A percentile compares a stretch with the other conserved stretches of the same genome.
phyloP scores from a whole-genome alignment of 1,140 invertebrate genomes.

The Neodiprion pinetum region DNA sequence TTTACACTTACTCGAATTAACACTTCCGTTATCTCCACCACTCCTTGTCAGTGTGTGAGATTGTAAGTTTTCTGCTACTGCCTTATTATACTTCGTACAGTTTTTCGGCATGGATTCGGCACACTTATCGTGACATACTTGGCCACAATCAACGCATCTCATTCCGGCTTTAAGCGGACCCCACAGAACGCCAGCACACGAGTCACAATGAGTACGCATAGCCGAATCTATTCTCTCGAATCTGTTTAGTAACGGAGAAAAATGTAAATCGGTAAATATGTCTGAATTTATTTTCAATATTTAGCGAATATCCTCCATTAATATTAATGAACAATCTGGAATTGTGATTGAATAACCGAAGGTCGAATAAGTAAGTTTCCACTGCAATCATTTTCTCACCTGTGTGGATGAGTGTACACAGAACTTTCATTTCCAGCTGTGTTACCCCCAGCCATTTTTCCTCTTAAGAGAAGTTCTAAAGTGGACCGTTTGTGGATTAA shows the following conservation, averaged over 20 bases:
- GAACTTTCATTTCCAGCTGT: constrained; percentile 65
- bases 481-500: constrained; percentile 91
- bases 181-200: constrained; percentile 89
- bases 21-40: constrained; percentile 69
- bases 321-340: constrained; percentile 15
- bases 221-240: constrained; percentile 91
- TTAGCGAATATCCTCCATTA: constrained; percentile 10
- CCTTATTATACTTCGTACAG: constrained; percentile 85
- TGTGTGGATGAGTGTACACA: constrained; percentile 84
- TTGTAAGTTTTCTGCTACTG: constrained; percentile 71
- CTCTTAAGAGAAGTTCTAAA: constrained; percentile 86
- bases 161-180: constrained; percentile 91
- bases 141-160: constrained; percentile 93
- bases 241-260: constrained; percentile 47
- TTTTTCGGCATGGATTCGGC: constrained; percentile 87
- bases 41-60: constrained; percentile 72
- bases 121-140: constrained; percentile 95
- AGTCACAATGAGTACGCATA: constrained; percentile 90
- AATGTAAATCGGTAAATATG: constrained; percentile 10
- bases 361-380: not conserved
- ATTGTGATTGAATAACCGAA: not conserved
- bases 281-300: constrained; percentile 10
- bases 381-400: constrained; percentile 36
- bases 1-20: constrained; percentile 68
- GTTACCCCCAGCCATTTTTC: constrained; percentile 76